These are phyloP conservation scores for Lepidurus couesii DNA, from an alignment of 1,140 invertebrate genomes.

Conservation along the genomic window DNA sequence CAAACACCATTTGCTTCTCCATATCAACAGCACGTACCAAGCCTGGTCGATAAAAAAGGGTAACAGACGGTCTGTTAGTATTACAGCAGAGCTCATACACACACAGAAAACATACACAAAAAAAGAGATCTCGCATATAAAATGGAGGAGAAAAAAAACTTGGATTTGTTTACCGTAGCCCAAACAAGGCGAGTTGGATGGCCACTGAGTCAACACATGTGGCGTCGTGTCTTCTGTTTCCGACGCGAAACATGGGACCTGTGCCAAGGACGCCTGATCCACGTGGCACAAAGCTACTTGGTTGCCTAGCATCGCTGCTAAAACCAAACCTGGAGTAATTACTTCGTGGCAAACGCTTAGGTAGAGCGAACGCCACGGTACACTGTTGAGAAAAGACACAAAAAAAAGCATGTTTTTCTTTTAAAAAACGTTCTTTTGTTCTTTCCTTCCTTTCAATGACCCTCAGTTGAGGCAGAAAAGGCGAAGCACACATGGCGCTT, in stretches of 20 bases:
- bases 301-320: constrained; percentile 43
- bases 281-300: constrained; percentile 43
- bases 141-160: neutral
- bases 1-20: neutral
- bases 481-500: constrained; percentile 39
- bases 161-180: constrained; percentile 25
- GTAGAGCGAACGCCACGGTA: constrained; percentile 41
- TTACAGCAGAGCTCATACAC: neutral
- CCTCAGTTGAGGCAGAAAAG: constrained; percentile 37
- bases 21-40: constrained; percentile 25
- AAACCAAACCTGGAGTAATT: constrained; percentile 38
- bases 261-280: constrained; percentile 32
- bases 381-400: constrained; percentile 36
- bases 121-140: neutral
- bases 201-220: constrained; percentile 22
- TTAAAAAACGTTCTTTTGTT: neutral
- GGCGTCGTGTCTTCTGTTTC: neutral
- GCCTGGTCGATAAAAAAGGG: neutral
- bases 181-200: constrained; percentile 13
- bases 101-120: neutral
- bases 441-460: neutral
- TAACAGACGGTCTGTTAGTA: neutral
- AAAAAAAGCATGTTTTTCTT: constrained; percentile 2
- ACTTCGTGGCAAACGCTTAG: constrained; percentile 40
- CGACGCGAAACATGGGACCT: constrained; percentile 14